These are phyloP conservation scores for Megalonaias nervosa DNA, from an alignment of 1,140 invertebrate species.

Conservation along the genomic window DNA sequence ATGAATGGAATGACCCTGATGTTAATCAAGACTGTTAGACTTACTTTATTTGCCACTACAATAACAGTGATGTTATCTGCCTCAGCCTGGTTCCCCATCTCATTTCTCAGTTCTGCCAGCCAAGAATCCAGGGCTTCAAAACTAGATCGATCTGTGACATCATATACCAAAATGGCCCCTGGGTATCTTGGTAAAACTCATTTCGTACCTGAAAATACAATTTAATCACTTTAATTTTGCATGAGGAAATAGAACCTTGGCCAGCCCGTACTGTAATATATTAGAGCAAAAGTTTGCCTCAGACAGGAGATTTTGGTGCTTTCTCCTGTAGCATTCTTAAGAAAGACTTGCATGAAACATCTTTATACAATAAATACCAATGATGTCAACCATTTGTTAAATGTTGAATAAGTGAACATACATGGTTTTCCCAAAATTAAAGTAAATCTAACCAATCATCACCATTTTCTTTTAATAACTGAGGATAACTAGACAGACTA, in stretches of 20 bases:
- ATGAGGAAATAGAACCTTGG: background rate
- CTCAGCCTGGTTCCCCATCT: constrained; percentile 63
- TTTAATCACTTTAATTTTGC: constrained; percentile 1
- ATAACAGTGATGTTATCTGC: constrained; percentile 68
- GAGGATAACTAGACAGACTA: too few relatives aligned
- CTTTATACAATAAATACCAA: too few relatives aligned
- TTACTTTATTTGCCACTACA: constrained; percentile 71
- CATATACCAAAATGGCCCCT: constrained; percentile 70
- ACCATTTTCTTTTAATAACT: too few relatives aligned
- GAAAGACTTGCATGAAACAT: too few relatives aligned
- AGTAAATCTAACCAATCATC: too few relatives aligned
- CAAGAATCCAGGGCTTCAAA: constrained; percentile 69
- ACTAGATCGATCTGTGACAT: constrained; percentile 61
- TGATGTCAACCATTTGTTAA: too few relatives aligned
- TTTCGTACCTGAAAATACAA: constrained; percentile 65
- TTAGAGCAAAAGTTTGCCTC: too few relatives aligned
- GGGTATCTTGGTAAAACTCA: constrained; percentile 71
- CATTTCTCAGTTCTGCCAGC: constrained; percentile 68
- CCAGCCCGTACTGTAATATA: background rate
- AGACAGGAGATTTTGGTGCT: too few relatives aligned
- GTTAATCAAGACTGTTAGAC: background rate
- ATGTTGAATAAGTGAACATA: too few relatives aligned
- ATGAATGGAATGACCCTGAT: too few relatives aligned
- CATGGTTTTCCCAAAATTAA: too few relatives aligned
- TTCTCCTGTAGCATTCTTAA: too few relatives aligned